Evolutionary conservation across 1,140 invertebrate species (phyloP), one percentile per base, ranked within the genome.

Genomic region (Pogonomyrmex californicus): DNA sequence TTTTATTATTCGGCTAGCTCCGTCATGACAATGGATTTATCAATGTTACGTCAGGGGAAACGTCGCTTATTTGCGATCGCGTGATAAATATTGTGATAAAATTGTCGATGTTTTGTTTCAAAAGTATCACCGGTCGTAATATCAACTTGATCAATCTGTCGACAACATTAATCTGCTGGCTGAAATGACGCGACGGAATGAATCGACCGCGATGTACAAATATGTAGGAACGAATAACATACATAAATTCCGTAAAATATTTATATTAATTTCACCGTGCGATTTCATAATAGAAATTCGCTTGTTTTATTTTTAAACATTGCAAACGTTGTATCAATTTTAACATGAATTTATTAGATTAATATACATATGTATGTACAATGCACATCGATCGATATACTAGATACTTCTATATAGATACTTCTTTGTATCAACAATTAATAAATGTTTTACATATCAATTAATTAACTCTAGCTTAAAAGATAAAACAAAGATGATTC

Each of bases 381-480:
- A 23, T 23, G 23, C 23, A 23, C 23, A 23, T 23, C 23, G 23
- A 23, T 23, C 23, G 23, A 23, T 23, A 23, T 23, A 23, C 23
- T 23, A 23, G 23, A 23, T 23, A 23, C 23, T 23, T 23, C 23
- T 23, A 23, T 23, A 23, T 23, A 23, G n/a, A n/a, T n/a, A n/a
- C 30, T 71, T 2, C 4, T 56, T 58, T 38, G 70, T 73, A 36
- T 33, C 33, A n/a, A 54, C 38, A 63, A 82, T 87, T 90, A 87
- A 87, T 89, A 87, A 89, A 89, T 91, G 85, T 90, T 90, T 90
- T 81, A 87, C 65, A 63, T 87, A 23, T 23, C 65, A 63, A 86
- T 88, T 66, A 90, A 86, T 91, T 86, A 83, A 87, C 86, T 86
- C 70, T 85, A 85, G 88, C 86, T 88, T 87, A 87, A 92, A 90